Evolutionary conservation across 2,113 vertebrate genomes (phyloP), one percentile per base, ranked within the genome.

Genomic region (Bolborhynchus lineola): DNA sequence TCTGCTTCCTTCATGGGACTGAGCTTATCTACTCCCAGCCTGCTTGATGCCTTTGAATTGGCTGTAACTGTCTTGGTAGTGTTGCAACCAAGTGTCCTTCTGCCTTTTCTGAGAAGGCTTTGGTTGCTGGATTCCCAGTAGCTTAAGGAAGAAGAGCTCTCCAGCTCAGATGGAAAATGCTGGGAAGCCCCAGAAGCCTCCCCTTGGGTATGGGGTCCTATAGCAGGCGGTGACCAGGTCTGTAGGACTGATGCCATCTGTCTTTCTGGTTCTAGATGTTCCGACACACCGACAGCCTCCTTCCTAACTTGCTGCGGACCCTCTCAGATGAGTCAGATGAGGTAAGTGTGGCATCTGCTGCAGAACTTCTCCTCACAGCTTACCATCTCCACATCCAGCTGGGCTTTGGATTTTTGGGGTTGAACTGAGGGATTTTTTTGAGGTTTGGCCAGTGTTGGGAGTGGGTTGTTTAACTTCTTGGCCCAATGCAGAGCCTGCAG

Each of bases 261-360:
- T 72, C 68, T 82, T 72, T 95, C 72, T 96, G 35, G 26, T 95
- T 96, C 16, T 90, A 99, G 99, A 99, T 99, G 99, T 99, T 99
- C 97, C 98, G 99, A 52, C 99, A 99, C 96, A 99, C 99, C 0
- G 99, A 99, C 98, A 98, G 99, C 95, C 98, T 99, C 88, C 99
- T 99, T 87, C 99, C 99, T 71, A 99, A 99, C 97, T 95, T 99
- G 64, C 98, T 99, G 25, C 99, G 99, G 97, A 99, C 99, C 0
- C 97, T 99, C 33, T 99, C 99, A 0, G 99, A 99, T 4, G 99
- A 99, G 78, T 99, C 99, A 0, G 99, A 99, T 29, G 99, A 99
- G 98, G 99, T 99, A 86, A 95, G 98, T 86, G 25, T 31, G 33
- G 50, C 19, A 12, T 6, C 50, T 41, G 6, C 5, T 50, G 21